Base-by-base conservation (phyloP, 2,113 vertebrate genomes). In the Oxyura jamaicensis region DNA sequence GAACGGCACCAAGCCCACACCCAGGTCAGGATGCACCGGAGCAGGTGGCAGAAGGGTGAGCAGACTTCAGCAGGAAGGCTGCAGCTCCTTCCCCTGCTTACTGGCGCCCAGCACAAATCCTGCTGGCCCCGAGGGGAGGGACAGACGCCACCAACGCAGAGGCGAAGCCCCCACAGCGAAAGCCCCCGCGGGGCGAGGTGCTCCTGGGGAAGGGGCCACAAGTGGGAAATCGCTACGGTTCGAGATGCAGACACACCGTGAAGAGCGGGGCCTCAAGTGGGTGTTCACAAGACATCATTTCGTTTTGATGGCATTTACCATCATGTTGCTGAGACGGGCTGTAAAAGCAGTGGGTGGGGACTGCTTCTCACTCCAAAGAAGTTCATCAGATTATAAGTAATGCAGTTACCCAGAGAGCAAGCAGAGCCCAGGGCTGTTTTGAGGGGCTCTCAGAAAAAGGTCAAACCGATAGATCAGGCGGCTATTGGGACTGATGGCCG, bases 361-460 rank as follows among this genome's bases (percentile, higher is more conserved):
- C 71, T 50, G 74, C 77, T 95, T 86, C 92, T 94, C 90, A 88
- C 92, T 56, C 89, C 39, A 39, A 75, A 89, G 80, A 93, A 94
- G 92, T 97, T 96, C 93, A 96, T 97, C 93, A 96, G 92, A 94
- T 96, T 95, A 93, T 60, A 88, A 92, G 69, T 89, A 96, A 97
- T 96, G 91, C 60, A 39, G 79, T 96, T 95, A 86, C 69, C 53
- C 28, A 50, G 83, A 67, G 39, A 94, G 93, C 95, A 93, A 92
- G 90, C 55, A 78, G 65, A 93, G 90, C 83, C 88, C 50, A 66
- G 71, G 86, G 90, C 95, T 96, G 56, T 87, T 96, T 82, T 36
- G 71, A 88, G 93, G 92, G 83, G 77, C 83, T 92, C 83, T 91
- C 79, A 66, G 77, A 62, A 92, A 95, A 97, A 96, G 92, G 95